Base-by-base conservation (phyloP, 2,888 invertebrate genomes). In the Eupithecia exiguata region DNA sequence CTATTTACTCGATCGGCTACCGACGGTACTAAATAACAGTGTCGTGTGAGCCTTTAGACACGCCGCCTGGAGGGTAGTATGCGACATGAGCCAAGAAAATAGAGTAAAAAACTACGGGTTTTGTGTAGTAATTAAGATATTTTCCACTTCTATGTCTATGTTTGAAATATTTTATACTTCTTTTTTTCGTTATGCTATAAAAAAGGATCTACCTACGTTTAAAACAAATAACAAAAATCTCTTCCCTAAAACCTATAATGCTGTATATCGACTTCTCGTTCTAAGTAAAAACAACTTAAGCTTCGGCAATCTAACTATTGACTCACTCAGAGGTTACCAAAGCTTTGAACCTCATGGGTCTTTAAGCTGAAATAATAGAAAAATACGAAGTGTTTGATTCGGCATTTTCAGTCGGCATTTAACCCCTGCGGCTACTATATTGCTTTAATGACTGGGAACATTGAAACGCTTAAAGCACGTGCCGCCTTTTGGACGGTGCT, bases 11-110 rank as follows among this genome's bases (percentile, higher is more conserved):
- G 82, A 81, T 72, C 79, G 78, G 91, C 89, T 71, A 49, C 92
- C 89, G 92, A 89, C 88, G 89, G 87, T 90, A 92, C 93, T 94
- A 94, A 94, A 94, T 94, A 94, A 93, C 92, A 92, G 89, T 92
- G 93, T 92, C 92, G 89, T 91, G 87, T 88, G 88, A 85, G 87
- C 91, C 92, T 94, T 94, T 94, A 88, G 87, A 86, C 86, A 87
- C 88, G 89, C 93, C 93, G 94, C 90, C 90, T 71, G 88, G 88
- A 88, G 72, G 76, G 77, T 1, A 2, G 12, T 69, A 81, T 83
- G 80, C 69, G 25, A 25, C 7, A 18, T 25, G 53, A 30, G 38
- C 6, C 43, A 70, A 35, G 61, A 3, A 65, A 12, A 70, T 21
- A 53, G n/a, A 53, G 49, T 3, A 49, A 53, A 21, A 53, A 46